A percentile compares a stretch with the other conserved stretches of the same genome.
These are phyloP conservation scores for Odiellus spinosus DNA, from an alignment of 2,888 invertebrate genomes.

Conservation along the genomic window DNA sequence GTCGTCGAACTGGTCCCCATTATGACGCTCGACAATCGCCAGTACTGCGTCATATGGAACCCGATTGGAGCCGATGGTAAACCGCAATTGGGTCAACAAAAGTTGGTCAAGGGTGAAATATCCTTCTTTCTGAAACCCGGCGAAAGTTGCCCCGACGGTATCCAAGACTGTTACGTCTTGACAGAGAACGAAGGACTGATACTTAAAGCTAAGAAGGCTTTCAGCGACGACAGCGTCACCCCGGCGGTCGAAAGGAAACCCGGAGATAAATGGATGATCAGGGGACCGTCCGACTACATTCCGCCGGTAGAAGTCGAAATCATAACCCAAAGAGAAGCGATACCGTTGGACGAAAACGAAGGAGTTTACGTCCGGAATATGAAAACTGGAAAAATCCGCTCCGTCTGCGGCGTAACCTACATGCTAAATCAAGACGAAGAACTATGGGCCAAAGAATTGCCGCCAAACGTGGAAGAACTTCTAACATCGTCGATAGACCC, in stretches of 20 bases:
- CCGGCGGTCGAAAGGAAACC: constrained; percentile 28
- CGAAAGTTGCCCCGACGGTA: constrained; percentile 34
- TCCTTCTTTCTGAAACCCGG: constrained; percentile 37
- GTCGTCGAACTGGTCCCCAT: constrained; percentile 33
- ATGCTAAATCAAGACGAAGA: constrained; percentile 34
- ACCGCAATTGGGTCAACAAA: constrained; percentile 34
- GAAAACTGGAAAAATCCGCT: constrained; percentile 31
- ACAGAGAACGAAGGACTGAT: constrained; percentile 37
- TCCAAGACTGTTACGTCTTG: constrained; percentile 33
- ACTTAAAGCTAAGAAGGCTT: constrained; percentile 32
- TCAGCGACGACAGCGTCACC: constrained; percentile 21
- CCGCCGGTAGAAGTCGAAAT: constrained; percentile 37
- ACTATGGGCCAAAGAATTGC: constrained; percentile 27
- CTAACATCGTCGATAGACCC: constrained; percentile 28
- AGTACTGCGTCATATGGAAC: constrained; percentile 36
- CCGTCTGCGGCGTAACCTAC: constrained; percentile 34
- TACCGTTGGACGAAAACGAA: constrained; percentile 37
- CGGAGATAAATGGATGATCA: constrained; percentile 37
- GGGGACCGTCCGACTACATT: constrained; percentile 36
- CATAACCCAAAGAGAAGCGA: constrained; percentile 30
- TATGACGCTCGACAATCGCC: constrained; percentile 34
- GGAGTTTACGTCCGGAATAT: constrained; percentile 37
- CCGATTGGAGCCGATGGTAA: constrained; percentile 28
- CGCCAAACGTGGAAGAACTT: constrained; percentile 29
- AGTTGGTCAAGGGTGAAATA: constrained; percentile 35